Evolutionary conservation across 1,140 invertebrate species (phyloP).

Genomic region (Drosophila tristis): DNA sequence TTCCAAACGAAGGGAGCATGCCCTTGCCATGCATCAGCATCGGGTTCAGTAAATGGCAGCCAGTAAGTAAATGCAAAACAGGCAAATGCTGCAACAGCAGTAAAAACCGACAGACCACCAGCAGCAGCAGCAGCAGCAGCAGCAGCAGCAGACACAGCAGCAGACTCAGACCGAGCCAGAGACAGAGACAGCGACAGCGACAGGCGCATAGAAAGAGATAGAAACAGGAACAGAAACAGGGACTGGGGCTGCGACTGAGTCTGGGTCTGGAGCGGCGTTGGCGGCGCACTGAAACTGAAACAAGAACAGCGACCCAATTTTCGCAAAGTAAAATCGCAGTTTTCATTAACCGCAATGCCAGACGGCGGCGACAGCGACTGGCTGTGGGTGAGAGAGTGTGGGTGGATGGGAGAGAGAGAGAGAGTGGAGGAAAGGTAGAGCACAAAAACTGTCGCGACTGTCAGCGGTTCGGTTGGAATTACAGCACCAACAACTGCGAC

Average conservation of each 20-base stretch:
- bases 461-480: constrained; percentile 44
- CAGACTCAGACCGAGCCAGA: constrained; percentile 34
- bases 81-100: constrained; percentile 36
- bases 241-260: constrained; percentile 3
- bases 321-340: constrained; percentile 68
- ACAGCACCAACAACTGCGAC: constrained; percentile 29
- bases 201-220: constrained; percentile 6
- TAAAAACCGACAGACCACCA: constrained; percentile 38
- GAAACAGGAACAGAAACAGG: constrained; percentile 7
- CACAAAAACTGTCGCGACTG: constrained; percentile 58
- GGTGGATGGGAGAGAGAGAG: not conserved
- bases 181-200: constrained; percentile 28
- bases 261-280: not conserved
- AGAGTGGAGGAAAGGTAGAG: constrained; percentile 12
- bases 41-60: constrained; percentile 58
- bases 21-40: no score
- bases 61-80: constrained; percentile 73
- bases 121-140: constrained; percentile 33
- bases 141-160: constrained; percentile 42
- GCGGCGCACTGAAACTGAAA: constrained; percentile 31
- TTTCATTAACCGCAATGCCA: constrained; percentile 75
- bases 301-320: constrained; percentile 71
- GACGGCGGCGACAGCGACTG: constrained; percentile 39
- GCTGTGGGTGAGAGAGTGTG: not conserved
- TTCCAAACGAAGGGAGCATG: no score